Conservation (phyloP, 2,888 invertebrate species). For the Pristionchus maxplancki region DNA sequence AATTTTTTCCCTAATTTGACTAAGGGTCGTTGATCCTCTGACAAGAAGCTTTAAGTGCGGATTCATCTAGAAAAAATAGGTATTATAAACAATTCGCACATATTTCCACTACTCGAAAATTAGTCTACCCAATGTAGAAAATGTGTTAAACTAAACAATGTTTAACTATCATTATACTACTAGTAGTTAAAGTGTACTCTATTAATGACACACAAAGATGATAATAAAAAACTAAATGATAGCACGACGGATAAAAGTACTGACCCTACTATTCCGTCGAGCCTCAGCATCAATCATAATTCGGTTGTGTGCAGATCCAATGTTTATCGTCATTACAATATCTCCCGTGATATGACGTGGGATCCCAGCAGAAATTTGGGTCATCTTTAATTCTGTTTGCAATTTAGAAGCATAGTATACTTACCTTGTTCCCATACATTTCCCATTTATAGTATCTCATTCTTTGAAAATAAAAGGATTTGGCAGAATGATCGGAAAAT, state of each 20-base stretch:
- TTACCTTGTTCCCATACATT: slow-evolving; percentile 3
- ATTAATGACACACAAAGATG: background rate
- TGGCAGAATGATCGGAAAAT: background rate
- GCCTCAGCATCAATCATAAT: background rate
- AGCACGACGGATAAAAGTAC: background rate
- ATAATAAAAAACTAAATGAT: background rate
- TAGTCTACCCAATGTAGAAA: too few species aligned
- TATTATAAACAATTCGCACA: too few species aligned
- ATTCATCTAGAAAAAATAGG: slow-evolving; percentile 52
- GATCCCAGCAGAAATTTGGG: background rate
- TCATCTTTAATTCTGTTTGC: background rate
- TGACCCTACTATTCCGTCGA: background rate
- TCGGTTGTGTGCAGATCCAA: slow-evolving; percentile 4
- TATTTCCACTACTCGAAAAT: too few species aligned
- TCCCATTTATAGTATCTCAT: slow-evolving; percentile 29
- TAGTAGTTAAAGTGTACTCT: too few species aligned
- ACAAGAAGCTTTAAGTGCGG: slow-evolving; percentile 57
- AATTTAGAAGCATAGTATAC: background rate
- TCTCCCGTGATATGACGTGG: slow-evolving; percentile 14
- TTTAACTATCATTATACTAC: too few species aligned
- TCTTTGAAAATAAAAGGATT: background rate
- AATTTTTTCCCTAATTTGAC: slow-evolving; percentile 57
- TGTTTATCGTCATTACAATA: background rate
- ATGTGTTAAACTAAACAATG: too few species aligned
- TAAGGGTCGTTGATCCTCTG: slow-evolving; percentile 60